Evolutionary conservation across 2,797 vertebrate species (phyloP).

Genomic region (Podarcis siculus): DNA sequence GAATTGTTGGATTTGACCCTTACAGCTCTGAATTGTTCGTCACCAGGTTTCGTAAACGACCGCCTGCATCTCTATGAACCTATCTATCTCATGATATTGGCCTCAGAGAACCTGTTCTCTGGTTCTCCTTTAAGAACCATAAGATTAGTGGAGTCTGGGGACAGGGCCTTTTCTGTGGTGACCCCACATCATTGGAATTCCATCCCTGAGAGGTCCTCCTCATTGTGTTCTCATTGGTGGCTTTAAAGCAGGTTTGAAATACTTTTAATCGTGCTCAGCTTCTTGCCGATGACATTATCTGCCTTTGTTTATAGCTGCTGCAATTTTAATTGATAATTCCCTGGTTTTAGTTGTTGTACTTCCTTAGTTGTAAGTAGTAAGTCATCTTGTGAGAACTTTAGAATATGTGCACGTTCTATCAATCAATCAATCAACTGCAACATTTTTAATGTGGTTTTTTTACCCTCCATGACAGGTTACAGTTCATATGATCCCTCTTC

Average conservation of each 20-base stretch:
- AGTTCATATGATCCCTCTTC: background rate
- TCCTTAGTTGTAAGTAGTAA: background rate
- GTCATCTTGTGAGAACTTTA: background rate
- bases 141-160: no score
- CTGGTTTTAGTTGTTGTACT: background rate
- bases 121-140: background rate
- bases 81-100: background rate
- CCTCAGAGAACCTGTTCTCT: background rate
- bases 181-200: background rate
- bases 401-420: no score
- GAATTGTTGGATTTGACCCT: background rate
- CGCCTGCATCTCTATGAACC: background rate
- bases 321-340: background rate
- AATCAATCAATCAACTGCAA: no score
- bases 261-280: background rate
- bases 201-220: background rate
- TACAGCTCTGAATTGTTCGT: background rate
- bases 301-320: background rate
- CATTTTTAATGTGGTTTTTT: no score
- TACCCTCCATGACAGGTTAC: background rate
- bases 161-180: background rate
- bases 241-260: background rate
- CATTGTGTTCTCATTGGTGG: background rate
- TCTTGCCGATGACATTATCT: background rate
- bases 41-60: background rate